These are phyloP conservation scores for Trichogramma evanescens DNA, from an alignment of 2,888 invertebrate genomes.

Conservation along the genomic window DNA sequence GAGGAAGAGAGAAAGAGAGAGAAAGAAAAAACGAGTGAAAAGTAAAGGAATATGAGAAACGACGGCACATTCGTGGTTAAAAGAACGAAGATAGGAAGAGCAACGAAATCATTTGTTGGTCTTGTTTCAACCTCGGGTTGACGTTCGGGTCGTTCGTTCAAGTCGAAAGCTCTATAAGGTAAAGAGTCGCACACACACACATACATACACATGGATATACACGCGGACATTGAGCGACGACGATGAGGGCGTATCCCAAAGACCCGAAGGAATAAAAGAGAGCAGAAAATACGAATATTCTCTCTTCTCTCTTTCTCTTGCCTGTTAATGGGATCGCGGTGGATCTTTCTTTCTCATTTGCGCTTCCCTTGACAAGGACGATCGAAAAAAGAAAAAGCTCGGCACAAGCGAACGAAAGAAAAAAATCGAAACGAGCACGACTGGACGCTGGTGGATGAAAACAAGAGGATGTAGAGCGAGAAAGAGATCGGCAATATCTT, in stretches of 20 bases:
- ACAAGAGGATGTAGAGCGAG: constrained; percentile 9
- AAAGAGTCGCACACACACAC: constrained; percentile 14
- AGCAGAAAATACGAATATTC: background rate
- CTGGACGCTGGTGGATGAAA: background rate
- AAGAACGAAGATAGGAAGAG: constrained; percentile 4
- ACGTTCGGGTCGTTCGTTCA: background rate
- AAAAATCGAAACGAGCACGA: too few species aligned
- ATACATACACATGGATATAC: background rate
- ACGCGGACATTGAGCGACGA: background rate
- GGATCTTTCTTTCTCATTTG: background rate
- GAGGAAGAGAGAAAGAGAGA: constrained; percentile 14
- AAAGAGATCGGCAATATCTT: constrained; percentile 19
- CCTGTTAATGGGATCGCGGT: background rate
- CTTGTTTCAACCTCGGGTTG: constrained; percentile 12
- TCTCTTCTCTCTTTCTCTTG: constrained; percentile 4
- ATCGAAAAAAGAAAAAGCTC: constrained; percentile 16
- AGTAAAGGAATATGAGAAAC: constrained; percentile 7
- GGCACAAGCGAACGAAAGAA: constrained; percentile 2
- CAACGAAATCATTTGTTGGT: constrained; percentile 15
- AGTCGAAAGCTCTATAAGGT: background rate
- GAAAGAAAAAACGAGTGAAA: constrained; percentile 16
- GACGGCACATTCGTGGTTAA: constrained; percentile 8
- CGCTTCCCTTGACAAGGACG: constrained; percentile 20
- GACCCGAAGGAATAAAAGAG: constrained; percentile 19
- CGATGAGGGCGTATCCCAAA: constrained; percentile 18